These are phyloP conservation scores for Rana temporaria DNA, from an alignment of 2,113 vertebrate genomes.

Conservation along the genomic window DNA sequence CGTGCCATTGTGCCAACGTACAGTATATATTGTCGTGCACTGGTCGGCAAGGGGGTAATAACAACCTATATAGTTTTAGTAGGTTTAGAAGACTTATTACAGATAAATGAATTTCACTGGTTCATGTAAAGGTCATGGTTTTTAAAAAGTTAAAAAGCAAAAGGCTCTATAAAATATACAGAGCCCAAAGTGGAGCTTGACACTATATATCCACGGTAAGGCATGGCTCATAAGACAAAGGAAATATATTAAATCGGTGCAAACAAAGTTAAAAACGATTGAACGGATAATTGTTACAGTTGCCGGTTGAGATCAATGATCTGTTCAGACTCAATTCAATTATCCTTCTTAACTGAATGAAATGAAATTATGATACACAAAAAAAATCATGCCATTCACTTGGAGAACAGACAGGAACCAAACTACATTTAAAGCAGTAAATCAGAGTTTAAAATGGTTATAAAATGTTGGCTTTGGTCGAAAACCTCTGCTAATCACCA, in stretches of 20 bases:
- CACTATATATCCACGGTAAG: slow-evolving; percentile 18
- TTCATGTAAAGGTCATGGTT: neutral
- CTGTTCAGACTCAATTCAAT: slow-evolving; percentile 55
- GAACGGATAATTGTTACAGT: slow-evolving; percentile 54
- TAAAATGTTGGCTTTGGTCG: slow-evolving; percentile 39
- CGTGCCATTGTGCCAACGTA: too few species aligned
- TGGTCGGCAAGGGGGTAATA: too few species aligned
- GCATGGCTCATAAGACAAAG: slow-evolving; percentile 51
- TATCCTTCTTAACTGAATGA: slow-evolving; percentile 55
- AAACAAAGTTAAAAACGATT: slow-evolving; percentile 54
- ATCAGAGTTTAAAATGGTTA: slow-evolving; percentile 46
- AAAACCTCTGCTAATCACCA: slow-evolving; percentile 43
- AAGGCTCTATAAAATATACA: neutral
- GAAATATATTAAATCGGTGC: slow-evolving; percentile 50
- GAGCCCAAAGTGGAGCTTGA: neutral
- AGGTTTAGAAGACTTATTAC: too few species aligned
- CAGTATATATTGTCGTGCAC: too few species aligned
- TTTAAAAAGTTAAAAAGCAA: neutral
- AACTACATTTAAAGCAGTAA: slow-evolving; percentile 45
- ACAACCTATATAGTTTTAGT: too few species aligned
- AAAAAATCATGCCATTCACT: slow-evolving; percentile 53
- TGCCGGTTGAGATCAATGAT: slow-evolving; percentile 54
- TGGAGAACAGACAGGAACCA: slow-evolving; percentile 51
- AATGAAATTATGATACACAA: slow-evolving; percentile 57
- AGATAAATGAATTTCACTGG: too few species aligned